phyloP scores from a whole-genome alignment of 2,797 vertebrate genomes.

The Microcaecilia unicolor region DNA sequence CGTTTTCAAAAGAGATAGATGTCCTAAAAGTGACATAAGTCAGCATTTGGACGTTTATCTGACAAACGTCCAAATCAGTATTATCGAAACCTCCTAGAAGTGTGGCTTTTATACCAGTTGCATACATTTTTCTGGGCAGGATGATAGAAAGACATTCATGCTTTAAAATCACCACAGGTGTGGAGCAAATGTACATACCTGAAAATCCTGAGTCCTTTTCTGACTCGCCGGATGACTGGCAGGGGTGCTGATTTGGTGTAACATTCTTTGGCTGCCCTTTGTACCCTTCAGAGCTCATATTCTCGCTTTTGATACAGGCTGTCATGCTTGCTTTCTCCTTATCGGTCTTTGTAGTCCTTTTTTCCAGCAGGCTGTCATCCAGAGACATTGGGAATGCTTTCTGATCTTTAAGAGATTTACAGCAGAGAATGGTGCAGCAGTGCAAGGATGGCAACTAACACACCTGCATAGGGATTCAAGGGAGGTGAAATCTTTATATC shows the following conservation, averaged over 20 bases:
- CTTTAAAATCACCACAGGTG: background rate
- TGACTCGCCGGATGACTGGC: background rate
- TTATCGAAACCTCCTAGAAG: background rate
- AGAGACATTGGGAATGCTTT: conserved; percentile 17
- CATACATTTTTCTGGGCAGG: background rate
- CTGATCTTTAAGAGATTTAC: background rate
- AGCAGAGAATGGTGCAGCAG: background rate
- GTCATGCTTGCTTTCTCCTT: rapidly evolving
- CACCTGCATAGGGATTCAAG: no score
- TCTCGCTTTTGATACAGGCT: background rate
- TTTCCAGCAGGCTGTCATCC: background rate
- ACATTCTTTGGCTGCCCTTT: no score
- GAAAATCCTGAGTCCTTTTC: conserved; percentile 8
- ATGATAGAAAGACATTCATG: background rate
- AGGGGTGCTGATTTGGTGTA: no score
- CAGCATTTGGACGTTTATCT: no score
- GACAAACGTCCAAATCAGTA: no score
- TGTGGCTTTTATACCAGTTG: background rate
- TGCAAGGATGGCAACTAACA: no score
- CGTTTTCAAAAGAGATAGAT: no score
- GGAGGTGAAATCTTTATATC: no score
- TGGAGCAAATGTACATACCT: no score
- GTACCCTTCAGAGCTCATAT: background rate
- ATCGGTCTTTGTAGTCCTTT: background rate
- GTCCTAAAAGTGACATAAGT: no score